Evolutionary conservation across 2,797 vertebrate species (phyloP), one percentile per base, ranked within the genome.

Genomic region (Sebastes vulpes): DNA sequence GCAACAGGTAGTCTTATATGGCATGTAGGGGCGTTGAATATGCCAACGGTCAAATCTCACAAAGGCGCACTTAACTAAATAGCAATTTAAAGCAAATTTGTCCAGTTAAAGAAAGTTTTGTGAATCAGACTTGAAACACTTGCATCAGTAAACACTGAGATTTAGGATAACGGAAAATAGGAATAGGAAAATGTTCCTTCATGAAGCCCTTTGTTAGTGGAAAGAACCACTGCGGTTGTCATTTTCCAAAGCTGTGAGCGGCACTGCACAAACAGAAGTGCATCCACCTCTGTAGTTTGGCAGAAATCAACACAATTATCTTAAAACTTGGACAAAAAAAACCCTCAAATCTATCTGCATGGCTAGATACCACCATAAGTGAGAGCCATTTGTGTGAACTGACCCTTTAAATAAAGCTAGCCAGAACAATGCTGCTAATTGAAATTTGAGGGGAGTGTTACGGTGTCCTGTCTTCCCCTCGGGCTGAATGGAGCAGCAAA

Each of bases 401-500:
- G 48, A n/a, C n/a, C 54, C 31, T 79, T 65, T 72, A 70, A 65
- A 38, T 32, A 52, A 31, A 46, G 21, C 57, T 6, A 38, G 57
- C n/a, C 35, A 58, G 46, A 82, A 74, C 7, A 35, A 48, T n/a
- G 4, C 2, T 7, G 32, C 18, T 69, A 65, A 79, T 65, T 77
- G 35, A 75, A 79, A 75, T 67, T 14, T 14, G 50, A 72, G 66
- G 18, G 18, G 18, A n/a, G 38, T n/a, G 31, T 66, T 52, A 38
- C 4, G 28, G 29, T 35, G 73, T 54, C 42, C 58, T 23, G 32
- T 38, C 63, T 64, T 31, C 18, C 32, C 25, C 63, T 50, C 35
- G 14, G 69, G 66, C 76, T 54, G 57, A 81, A 59, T 53, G 54
- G 31, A 69, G 60, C 79, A 72, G 54, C 58, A 2, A 56, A 64